Conservation (phyloP, 2,797 vertebrate species). For the Melanotaenia parkinsoni region DNA sequence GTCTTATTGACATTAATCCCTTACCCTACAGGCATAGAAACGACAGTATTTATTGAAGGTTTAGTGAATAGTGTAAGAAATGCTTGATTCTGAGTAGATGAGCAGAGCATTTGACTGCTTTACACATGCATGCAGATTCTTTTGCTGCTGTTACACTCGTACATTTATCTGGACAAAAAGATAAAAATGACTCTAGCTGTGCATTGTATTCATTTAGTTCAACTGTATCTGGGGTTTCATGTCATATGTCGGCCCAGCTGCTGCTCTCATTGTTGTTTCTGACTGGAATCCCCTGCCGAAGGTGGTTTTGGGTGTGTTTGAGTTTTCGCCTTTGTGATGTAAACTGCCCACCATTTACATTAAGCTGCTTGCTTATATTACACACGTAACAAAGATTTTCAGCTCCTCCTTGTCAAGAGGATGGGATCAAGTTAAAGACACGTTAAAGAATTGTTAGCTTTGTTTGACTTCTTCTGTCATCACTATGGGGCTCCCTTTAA, state of each 20-base stretch:
- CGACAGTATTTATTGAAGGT: background rate
- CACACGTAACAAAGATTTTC: slow-evolving; percentile 35
- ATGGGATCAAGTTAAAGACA: slow-evolving; percentile 10
- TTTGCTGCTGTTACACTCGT: background rate
- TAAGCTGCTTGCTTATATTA: slow-evolving; percentile 39
- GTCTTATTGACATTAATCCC: too few relatives aligned
- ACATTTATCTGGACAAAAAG: slow-evolving; percentile 11
- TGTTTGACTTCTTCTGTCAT: slow-evolving; percentile 44
- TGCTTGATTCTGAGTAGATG: background rate
- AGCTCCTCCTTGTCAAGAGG: slow-evolving; percentile 29
- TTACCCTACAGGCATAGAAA: background rate
- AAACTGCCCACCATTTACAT: slow-evolving; percentile 42
- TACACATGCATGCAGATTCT: background rate
- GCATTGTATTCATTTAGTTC: slow-evolving; percentile 31
- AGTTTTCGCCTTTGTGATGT: slow-evolving; percentile 37
- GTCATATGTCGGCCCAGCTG: slow-evolving; percentile 73
- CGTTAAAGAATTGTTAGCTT: slow-evolving; percentile 42
- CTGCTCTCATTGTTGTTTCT: slow-evolving; percentile 59
- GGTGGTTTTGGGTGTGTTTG: slow-evolving; percentile 53
- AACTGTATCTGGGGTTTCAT: slow-evolving; percentile 51
- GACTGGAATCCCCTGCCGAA: slow-evolving; percentile 48
- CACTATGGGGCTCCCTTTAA: slow-evolving; percentile 29
- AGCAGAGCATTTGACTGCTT: background rate
- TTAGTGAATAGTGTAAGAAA: background rate
- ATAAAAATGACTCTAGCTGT: slow-evolving; percentile 9